Evolutionary conservation across 2,888 invertebrate species (phyloP), one percentile per base, ranked within the genome.

Genomic region (Agrotis ipsilon): DNA sequence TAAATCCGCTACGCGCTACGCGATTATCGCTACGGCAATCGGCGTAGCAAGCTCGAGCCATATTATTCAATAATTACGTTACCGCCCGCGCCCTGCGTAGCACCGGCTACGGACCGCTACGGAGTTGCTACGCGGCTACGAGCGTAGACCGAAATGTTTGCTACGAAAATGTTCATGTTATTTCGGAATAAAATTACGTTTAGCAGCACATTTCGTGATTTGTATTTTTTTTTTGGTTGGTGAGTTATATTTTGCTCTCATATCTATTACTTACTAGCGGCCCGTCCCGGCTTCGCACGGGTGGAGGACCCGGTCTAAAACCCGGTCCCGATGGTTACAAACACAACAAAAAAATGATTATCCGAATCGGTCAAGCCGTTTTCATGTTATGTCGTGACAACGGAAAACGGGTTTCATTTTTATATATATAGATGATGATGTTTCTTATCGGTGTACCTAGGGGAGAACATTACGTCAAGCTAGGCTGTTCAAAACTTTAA

Each of bases 41-140:
- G 68, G 57, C 68, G 82, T 74, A 68, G 76, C 77, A 46, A 75
- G 72, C 68, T 78, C 73, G 55, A 64, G 59, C 68, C 65, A 63
- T 78, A 78, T 82, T 82, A 82, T 81, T 69, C 70, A 80, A 73
- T 80, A 80, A 83, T 75, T 66, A 83, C 71, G 75, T 75, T 82
- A 79, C 70, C 75, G 58, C 80, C 83, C 68, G 60, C 73, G 58
- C 75, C 65, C 66, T 66, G 63, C 80, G 80, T 81, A 83, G 71
- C 60, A 39, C 55, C 55, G 19, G 78, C 43, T 80, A 83, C 81
- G 76, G 62, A 54, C 21, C 58, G 77, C 78, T 79, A 78, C 84
- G 75, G 18, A 19, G 73, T 54, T 55, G 77, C 78, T 75, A 81
- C 73, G 68, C 51, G 72, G 72, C 78, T 75, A 78, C 83, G 73